Evolutionary conservation across 37 sponge, comb jelly and placozoan species (phyloP).

Genomic region (Halisarca cf. caerulea): DNA sequence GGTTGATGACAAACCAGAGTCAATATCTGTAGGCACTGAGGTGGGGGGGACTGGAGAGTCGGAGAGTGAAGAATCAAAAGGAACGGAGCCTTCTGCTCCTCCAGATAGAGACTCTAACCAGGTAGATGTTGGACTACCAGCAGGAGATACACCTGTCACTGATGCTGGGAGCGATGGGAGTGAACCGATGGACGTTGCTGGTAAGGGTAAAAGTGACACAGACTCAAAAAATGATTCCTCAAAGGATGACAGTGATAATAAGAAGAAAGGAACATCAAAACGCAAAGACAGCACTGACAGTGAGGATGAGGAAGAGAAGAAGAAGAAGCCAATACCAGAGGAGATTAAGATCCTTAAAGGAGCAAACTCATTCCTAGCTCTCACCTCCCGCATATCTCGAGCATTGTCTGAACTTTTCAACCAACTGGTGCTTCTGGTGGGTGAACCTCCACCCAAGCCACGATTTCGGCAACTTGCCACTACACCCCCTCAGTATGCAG

Average conservation of each 20-base stretch:
- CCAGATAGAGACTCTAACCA: too few relatives aligned
- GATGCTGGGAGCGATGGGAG: too few relatives aligned
- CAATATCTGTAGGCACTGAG: background rate
- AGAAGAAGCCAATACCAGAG: background rate
- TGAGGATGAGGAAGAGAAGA: background rate
- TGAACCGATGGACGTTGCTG: background rate
- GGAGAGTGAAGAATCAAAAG: background rate
- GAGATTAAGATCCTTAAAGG: background rate
- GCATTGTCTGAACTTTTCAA: slow-evolving; percentile 79
- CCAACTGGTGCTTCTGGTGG: slow-evolving; percentile 57
- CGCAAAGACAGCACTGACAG: background rate
- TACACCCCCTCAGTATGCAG: slow-evolving; percentile 40
- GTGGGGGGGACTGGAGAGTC: background rate
- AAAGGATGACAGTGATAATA: background rate
- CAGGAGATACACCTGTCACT: too few relatives aligned
- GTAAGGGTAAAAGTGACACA: background rate
- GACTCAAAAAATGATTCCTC: background rate
- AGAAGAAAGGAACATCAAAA: background rate
- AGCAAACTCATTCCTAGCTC: slow-evolving; percentile 55
- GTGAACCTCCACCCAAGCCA: slow-evolving; percentile 50
- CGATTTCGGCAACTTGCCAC: slow-evolving; percentile 1
- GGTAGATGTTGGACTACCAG: too few relatives aligned
- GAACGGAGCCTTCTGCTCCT: too few relatives aligned
- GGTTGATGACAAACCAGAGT: background rate
- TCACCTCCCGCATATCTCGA: slow-evolving; percentile 69